Percentiles rank a stretch among this genome's conserved stretches.
phyloP scores from a whole-genome alignment of 2,888 invertebrate species.

The Bombylius major region DNA sequence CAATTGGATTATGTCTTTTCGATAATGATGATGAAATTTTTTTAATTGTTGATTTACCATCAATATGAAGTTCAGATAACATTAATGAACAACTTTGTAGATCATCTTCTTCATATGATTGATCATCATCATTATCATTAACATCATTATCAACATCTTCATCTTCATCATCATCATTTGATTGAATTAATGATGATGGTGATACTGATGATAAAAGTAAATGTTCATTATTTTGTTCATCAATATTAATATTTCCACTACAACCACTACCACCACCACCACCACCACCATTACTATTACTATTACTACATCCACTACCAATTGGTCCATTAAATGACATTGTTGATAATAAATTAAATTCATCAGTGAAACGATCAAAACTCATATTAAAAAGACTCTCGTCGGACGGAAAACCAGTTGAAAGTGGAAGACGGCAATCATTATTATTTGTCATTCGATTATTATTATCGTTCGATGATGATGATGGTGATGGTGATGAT shows the following conservation, averaged over 20 bases:
- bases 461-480: not conserved
- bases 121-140: not conserved
- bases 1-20: not conserved
- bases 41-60: constrained; percentile 3
- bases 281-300: not conserved
- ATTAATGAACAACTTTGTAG: constrained; percentile 9
- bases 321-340: constrained; percentile 5
- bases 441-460: not conserved
- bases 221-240: not conserved
- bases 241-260: not conserved
- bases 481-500: not conserved
- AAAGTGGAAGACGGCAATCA: constrained; percentile 4
- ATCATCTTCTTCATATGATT: not conserved
- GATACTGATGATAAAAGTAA: not conserved
- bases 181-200: not conserved
- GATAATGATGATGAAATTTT: not conserved
- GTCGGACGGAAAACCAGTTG: constrained; percentile 15
- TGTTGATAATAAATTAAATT: constrained; percentile 9
- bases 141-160: not conserved
- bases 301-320: not conserved
- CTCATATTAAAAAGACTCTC: constrained; percentile 19
- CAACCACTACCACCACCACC: not conserved
- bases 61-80: constrained; percentile 9
- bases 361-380: constrained; percentile 14
- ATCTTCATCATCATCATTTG: not conserved